Evolutionary conservation across 2,797 vertebrate genomes (phyloP), one percentile per base, ranked within the genome.

Genomic region (Neopelma chrysocephalum): DNA sequence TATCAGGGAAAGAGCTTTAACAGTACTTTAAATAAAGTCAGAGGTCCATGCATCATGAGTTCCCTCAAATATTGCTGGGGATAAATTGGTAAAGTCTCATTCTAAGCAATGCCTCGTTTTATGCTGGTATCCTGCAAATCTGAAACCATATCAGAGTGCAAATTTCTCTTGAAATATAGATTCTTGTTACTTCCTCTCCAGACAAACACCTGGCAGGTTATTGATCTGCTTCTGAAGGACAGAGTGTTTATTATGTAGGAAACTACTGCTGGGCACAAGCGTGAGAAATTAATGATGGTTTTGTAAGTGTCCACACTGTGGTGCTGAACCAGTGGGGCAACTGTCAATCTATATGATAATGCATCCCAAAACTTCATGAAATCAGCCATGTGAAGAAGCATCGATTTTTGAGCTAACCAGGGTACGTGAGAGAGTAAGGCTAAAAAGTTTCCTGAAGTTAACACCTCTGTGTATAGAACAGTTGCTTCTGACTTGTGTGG

Each of bases 331-430:
- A 89, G 96, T 92, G 97, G 97, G 98, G 95, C 97, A 97, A 97
- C 97, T 97, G 98, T 97, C 98, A 98, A 98, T 98, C 98, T 98
- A 97, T 98, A 98, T 98, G 97, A 98, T 98, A 98, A 98, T 98
- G 97, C 95, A 97, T 96, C 97, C 97, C 96, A 90, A 98, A 98
- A 98, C 97, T 98, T 98, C 97, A 98, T 98, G 98, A 98, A 98
- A 96, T 95, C 98, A 97, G 95, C 83, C 93, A 97, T 96, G 98
- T 98, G 97, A 98, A 97, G 97, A 97, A 90, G 42, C 90, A 98
- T 97, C 96, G 98, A 98, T 98, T 98, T 98, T 92, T 86, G 90
- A 98, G 96, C 95, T 96, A 97, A 96, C 94, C 89, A 96, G 95
- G 96, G 95, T 92, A 89, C 95, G 77, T 96, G 89, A 96, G 94